Conservation (phyloP, 1,140 invertebrate genomes). For the Cephus cinctus region DNA sequence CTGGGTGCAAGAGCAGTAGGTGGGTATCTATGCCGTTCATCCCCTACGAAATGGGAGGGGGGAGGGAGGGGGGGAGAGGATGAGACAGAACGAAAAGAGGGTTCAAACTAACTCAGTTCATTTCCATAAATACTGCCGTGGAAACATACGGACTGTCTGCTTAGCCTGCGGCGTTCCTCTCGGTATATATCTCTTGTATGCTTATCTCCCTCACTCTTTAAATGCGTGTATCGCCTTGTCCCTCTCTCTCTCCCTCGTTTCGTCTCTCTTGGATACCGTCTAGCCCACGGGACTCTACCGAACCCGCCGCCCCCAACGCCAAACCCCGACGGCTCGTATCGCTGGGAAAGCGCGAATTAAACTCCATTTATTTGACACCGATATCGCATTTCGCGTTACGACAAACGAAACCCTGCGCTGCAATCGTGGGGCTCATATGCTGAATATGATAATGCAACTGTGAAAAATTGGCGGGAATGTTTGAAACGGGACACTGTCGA, state of each 20-base stretch:
- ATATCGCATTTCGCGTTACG: conserved; percentile 30
- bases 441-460: too few relatives aligned
- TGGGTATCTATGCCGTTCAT: too few relatives aligned
- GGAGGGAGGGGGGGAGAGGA: too few relatives aligned
- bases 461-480: too few relatives aligned
- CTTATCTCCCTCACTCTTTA: conserved; percentile 10
- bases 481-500: too few relatives aligned
- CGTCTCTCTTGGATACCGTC: not conserved
- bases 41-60: conserved; percentile 12
- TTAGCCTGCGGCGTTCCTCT: not conserved
- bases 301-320: not conserved
- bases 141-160: conserved; percentile 17
- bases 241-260: not conserved
- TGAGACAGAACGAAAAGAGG: too few relatives aligned
- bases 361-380: conserved; percentile 31
- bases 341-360: conserved; percentile 25
- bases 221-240: not conserved
- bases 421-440: not conserved
- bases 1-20: conserved; percentile 26
- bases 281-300: not conserved
- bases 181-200: conserved; percentile 11
- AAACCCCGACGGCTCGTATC: conserved; percentile 4
- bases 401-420: conserved; percentile 11
- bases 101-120: conserved; percentile 46
- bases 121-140: conserved; percentile 50